Evolutionary conservation across 2,113 vertebrate species (phyloP).

Genomic region (Herpetotheres cachinnans): DNA sequence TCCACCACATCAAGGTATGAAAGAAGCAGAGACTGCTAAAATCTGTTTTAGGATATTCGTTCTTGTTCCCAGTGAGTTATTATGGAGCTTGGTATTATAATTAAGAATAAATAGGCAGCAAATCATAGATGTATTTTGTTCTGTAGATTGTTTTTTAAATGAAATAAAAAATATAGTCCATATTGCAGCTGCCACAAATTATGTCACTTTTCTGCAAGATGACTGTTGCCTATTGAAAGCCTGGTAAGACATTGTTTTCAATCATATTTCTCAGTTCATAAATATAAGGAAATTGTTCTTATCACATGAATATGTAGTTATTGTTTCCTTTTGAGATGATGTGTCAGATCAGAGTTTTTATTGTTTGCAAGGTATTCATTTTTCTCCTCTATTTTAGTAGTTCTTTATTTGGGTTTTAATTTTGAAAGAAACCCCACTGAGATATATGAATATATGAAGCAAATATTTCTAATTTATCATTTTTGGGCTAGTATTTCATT

Average conservation of each 20-base stretch:
- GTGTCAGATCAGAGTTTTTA: not conserved
- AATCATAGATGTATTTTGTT: not conserved
- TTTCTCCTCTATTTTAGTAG: not conserved
- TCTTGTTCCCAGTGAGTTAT: not conserved
- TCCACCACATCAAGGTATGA: not conserved
- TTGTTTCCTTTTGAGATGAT: not conserved
- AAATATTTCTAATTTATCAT: not conserved
- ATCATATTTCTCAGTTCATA: not conserved
- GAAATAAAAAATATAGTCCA: not conserved
- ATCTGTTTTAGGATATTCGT: not conserved
- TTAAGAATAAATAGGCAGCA: not conserved
- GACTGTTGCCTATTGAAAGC: not conserved
- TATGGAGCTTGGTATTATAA: not conserved
- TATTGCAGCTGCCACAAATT: not conserved
- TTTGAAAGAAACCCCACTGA: not conserved
- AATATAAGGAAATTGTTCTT: not conserved
- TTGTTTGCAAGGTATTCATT: not conserved
- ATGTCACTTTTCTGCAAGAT: not conserved
- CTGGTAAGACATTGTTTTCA: not conserved
- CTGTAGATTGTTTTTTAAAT: not conserved
- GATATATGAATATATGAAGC: not conserved
- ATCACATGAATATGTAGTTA: not conserved
- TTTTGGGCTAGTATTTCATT: not conserved
- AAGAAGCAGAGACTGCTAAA: not conserved
- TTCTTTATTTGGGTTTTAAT: not conserved